Conservation (phyloP, 2,113 vertebrate species). For the Otocyon megalotis region DNA sequence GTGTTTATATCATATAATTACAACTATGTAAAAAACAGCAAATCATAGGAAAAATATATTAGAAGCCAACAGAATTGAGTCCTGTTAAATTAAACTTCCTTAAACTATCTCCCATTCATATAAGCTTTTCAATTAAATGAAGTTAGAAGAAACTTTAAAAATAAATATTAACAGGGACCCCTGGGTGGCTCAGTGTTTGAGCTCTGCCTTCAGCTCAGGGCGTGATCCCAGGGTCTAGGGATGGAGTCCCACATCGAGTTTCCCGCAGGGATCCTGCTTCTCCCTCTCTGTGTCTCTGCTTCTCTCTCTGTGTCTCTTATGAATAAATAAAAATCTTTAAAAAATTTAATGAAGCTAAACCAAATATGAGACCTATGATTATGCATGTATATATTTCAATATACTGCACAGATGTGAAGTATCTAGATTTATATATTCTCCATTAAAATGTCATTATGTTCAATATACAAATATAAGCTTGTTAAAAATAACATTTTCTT, state of each 20-base stretch:
- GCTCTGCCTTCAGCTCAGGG: no score
- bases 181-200: no score
- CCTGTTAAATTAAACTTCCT: neutral
- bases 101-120: neutral
- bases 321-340: no score
- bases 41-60: neutral
- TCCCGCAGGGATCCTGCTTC: no score
- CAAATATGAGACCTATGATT: neutral
- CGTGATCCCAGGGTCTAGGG: no score
- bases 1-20: neutral
- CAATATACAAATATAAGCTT: neutral
- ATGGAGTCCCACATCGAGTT: no score
- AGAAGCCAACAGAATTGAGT: neutral
- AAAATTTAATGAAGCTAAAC: neutral
- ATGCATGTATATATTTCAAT: neutral
- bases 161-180: no score
- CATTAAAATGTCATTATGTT: neutral
- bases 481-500: neutral
- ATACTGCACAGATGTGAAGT: neutral
- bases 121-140: neutral
- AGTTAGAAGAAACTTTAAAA: neutral
- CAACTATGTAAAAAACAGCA: neutral
- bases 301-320: no score
- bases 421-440: neutral
- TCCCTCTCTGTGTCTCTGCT: no score